Conservation (phyloP, 1,140 invertebrate genomes). For the Dendroctonus valens region DNA sequence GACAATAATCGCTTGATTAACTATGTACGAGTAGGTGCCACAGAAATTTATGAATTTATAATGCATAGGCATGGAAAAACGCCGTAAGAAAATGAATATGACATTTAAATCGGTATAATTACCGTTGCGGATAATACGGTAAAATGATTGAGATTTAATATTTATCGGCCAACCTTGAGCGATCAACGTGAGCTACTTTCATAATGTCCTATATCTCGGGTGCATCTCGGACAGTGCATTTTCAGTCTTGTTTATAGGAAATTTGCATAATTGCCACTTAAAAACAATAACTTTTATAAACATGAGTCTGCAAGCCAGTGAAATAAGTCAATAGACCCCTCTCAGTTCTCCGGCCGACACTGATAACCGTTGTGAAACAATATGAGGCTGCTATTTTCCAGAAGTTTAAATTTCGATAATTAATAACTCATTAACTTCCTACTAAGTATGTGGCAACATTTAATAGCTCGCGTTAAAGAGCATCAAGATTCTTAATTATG, state of each 20-base stretch:
- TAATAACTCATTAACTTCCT: no score
- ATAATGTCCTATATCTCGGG: constrained; percentile 2
- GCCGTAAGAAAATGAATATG: constrained; percentile 20
- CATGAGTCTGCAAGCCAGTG: no score
- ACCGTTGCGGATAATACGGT: constrained; percentile 15
- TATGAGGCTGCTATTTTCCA: no score
- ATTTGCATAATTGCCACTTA: constrained; percentile 4
- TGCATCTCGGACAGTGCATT: constrained; percentile 14
- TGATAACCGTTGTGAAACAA: no score
- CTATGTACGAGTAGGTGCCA: constrained; percentile 5
- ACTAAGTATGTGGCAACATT: no score
- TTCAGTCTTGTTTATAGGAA: constrained; percentile 2
- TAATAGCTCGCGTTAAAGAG: background rate
- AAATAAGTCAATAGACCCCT: no score
- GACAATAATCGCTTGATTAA: no score
- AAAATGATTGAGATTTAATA: constrained; percentile 21
- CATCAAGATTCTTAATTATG: constrained; percentile 11
- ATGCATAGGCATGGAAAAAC: constrained; percentile 15
- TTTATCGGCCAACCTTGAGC: constrained; percentile 22
- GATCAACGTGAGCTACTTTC: constrained; percentile 29
- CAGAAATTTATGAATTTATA: constrained; percentile 20
- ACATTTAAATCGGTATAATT: constrained; percentile 27
- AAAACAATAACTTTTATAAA: no score
- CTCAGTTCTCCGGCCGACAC: no score
- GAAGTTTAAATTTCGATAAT: no score